Percentiles rank a stretch among this genome's conserved stretches.
Conservation (phyloP, 2,888 invertebrate species). For the Agriopis leucophaearia region DNA sequence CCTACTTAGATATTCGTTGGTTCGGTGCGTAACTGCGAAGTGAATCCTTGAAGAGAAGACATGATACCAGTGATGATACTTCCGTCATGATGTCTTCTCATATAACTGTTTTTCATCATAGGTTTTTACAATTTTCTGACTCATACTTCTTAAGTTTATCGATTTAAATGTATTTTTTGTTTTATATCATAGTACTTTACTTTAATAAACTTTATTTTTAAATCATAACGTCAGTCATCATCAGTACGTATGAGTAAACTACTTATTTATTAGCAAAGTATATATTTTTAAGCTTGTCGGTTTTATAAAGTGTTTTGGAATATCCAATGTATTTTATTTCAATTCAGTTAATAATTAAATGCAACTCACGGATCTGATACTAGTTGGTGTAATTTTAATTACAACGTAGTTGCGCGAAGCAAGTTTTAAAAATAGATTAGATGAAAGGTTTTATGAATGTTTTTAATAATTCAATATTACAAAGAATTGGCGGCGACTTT, state of each 20-base stretch:
- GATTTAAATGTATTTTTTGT: constrained; percentile 17
- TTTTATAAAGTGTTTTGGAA: constrained; percentile 13
- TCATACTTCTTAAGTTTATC: constrained; percentile 4
- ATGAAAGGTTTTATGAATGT: too few species aligned
- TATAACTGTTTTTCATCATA: too few species aligned
- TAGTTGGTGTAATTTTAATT: constrained; percentile 13
- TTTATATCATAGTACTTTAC: neutral
- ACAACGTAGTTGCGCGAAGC: neutral
- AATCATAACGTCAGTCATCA: too few species aligned
- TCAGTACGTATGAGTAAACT: too few species aligned
- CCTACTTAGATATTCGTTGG: too few species aligned
- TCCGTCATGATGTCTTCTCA: neutral
- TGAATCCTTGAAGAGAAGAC: too few species aligned
- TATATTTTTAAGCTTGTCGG: neutral
- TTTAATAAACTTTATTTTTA: too few species aligned
- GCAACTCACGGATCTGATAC: constrained; percentile 14
- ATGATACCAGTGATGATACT: too few species aligned
- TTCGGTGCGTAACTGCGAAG: too few species aligned
- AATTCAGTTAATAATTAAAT: constrained; percentile 1
- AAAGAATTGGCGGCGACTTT: too few species aligned
- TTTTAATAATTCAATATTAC: too few species aligned
- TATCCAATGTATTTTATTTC: neutral
- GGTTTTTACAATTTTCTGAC: constrained; percentile 19
- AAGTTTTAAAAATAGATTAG: constrained; percentile 6
- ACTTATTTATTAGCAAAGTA: too few species aligned